Conservation (phyloP, 2,888 invertebrate genomes). For the Ypsolopha sequella region DNA sequence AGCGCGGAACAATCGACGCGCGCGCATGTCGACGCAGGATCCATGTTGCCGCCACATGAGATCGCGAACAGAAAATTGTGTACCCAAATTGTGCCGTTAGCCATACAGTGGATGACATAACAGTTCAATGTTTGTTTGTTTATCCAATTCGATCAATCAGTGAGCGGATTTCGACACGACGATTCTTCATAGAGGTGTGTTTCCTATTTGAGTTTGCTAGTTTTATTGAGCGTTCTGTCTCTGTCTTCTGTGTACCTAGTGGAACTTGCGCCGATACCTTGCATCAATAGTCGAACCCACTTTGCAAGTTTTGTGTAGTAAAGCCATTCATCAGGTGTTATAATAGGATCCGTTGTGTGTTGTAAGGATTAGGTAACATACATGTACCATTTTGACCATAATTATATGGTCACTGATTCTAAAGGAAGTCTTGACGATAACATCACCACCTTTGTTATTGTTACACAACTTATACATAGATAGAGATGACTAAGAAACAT, state of each 20-base stretch:
- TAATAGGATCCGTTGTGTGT: too few species aligned
- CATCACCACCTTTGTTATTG: too few species aligned
- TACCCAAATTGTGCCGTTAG: slow-evolving; percentile 53
- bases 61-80: slow-evolving; percentile 44
- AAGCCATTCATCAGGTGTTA: too few species aligned
- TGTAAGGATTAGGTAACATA: too few species aligned
- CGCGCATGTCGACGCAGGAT: slow-evolving; percentile 39
- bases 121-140: slow-evolving; percentile 47
- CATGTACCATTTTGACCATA: too few species aligned
- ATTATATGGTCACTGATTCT: too few species aligned
- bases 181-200: slow-evolving; percentile 52
- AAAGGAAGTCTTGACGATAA: too few species aligned
- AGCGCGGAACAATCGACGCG: slow-evolving; percentile 55
- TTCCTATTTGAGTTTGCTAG: slow-evolving; percentile 19
- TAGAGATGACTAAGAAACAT: too few species aligned
- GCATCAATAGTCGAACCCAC: too few species aligned
- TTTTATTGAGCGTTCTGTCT: slow-evolving; percentile 18
- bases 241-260: slow-evolving; percentile 26
- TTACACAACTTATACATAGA: too few species aligned
- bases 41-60: slow-evolving; percentile 19
- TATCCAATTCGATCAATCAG: slow-evolving; percentile 31
- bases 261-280: slow-evolving; percentile 31
- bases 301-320: too few species aligned
- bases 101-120: slow-evolving; percentile 43
- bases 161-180: slow-evolving; percentile 30